A percentile compares a stretch with the other conserved stretches of the same genome.
phyloP scores from a whole-genome alignment of 2,888 invertebrate genomes.

The Drosophila phalerata region DNA sequence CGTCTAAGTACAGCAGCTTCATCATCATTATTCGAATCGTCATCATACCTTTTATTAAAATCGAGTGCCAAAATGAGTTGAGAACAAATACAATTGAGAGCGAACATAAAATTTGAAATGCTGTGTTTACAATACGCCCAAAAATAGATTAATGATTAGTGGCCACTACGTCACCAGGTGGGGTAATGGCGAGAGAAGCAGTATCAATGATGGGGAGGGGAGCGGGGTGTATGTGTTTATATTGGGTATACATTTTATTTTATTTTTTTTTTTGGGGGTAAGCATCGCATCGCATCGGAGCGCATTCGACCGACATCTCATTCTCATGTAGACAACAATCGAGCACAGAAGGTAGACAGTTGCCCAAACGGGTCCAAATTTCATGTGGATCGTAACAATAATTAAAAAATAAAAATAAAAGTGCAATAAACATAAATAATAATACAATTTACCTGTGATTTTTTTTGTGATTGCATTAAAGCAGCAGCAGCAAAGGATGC shows the following conservation, averaged over 20 bases:
- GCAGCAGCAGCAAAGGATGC: constrained; percentile 49
- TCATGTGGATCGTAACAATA: constrained; percentile 9
- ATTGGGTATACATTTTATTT: constrained; percentile 36
- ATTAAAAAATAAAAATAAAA: constrained; percentile 16
- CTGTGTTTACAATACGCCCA: constrained; percentile 65
- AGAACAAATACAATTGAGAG: constrained; percentile 58
- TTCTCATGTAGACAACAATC: constrained; percentile 68
- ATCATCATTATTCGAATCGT: constrained; percentile 31
- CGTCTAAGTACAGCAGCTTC: constrained; percentile 44
- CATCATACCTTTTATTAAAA: constrained; percentile 24
- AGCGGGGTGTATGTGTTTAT: constrained; percentile 43
- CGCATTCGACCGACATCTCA: constrained; percentile 49
- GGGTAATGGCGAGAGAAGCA: constrained; percentile 30
- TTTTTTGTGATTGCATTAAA: constrained; percentile 2
- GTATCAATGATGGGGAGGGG: neutral
- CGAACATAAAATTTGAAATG: constrained; percentile 60
- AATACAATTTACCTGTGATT: constrained; percentile 51
- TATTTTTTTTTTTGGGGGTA: constrained; percentile 58
- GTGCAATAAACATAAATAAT: constrained; percentile 45
- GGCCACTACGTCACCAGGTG: constrained; percentile 78
- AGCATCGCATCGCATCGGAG: constrained; percentile 53
- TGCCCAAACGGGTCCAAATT: constrained; percentile 27
- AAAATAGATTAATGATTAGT: constrained; percentile 78
- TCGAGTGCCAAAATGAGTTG: constrained; percentile 29
- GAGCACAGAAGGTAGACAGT: constrained; percentile 61